Conservation (phyloP, 2,113 vertebrate genomes). For the Nematolebias whitei region DNA sequence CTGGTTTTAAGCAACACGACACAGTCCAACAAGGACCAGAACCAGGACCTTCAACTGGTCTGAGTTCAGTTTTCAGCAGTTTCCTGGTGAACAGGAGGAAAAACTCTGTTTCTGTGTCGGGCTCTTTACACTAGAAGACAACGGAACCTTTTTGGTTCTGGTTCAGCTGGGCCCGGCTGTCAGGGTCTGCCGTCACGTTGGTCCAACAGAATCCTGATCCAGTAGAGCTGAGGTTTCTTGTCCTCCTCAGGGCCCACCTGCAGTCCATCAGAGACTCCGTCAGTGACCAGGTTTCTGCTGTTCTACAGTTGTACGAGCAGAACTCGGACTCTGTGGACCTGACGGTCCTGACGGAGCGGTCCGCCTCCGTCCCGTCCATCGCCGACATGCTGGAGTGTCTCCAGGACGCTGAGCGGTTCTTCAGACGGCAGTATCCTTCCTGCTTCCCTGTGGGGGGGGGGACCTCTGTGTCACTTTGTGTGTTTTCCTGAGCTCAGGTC, state of each 20-base stretch:
- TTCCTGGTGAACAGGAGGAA: not conserved
- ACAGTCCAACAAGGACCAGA: too few relatives aligned
- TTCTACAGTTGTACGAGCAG: conserved; percentile 80
- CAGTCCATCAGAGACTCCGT: conserved; percentile 80
- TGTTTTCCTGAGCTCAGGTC: conserved; percentile 42
- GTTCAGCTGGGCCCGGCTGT: too few relatives aligned
- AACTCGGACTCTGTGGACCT: conserved; percentile 63
- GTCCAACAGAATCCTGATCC: not conserved
- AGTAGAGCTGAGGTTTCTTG: not conserved
- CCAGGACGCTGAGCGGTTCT: conserved; percentile 85
- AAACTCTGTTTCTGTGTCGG: not conserved
- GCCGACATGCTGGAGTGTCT: conserved; percentile 90
- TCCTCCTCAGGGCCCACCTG: conserved; percentile 73
- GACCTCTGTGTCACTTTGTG: not conserved
- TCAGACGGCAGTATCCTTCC: conserved; percentile 86
- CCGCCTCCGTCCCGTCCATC: conserved; percentile 79
- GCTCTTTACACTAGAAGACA: not conserved
- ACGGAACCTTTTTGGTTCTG: too few relatives aligned
- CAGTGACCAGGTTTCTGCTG: conserved; percentile 71
- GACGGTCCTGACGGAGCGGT: conserved; percentile 66
- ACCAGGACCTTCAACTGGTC: too few relatives aligned
- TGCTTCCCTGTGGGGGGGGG: not conserved
- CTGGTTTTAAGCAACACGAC: too few relatives aligned
- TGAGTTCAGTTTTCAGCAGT: not conserved
- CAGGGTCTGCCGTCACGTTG: not conserved